These are phyloP conservation scores for Lutjanus argentimaculatus DNA, from an alignment of 2,797 vertebrate species.

Conservation along the genomic window DNA sequence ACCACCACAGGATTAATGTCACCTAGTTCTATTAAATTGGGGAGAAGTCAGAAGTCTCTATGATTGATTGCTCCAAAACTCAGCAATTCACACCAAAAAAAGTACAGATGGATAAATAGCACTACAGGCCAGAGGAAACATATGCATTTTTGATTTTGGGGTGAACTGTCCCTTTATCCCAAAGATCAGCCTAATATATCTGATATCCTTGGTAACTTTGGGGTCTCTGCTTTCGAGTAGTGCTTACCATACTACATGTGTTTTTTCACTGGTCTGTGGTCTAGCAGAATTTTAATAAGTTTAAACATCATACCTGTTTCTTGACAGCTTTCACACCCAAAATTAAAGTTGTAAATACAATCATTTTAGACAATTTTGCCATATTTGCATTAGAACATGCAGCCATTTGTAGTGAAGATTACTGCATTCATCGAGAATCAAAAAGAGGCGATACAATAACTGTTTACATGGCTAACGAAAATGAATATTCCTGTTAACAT, in stretches of 20 bases:
- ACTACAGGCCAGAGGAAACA: too few relatives aligned
- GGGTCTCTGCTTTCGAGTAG: not conserved
- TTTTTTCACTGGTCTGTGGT: not conserved
- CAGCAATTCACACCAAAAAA: too few relatives aligned
- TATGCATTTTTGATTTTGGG: too few relatives aligned
- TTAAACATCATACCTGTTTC: not conserved
- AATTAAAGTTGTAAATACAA: not conserved
- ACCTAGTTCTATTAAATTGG: too few relatives aligned
- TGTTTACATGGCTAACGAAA: too few relatives aligned
- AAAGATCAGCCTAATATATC: not conserved
- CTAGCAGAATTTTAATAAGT: not conserved
- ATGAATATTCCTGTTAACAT: too few relatives aligned
- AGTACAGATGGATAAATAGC: too few relatives aligned
- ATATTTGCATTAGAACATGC: not conserved
- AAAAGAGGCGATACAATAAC: too few relatives aligned
- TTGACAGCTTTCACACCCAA: not conserved
- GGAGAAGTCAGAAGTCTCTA: too few relatives aligned
- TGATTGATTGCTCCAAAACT: too few relatives aligned
- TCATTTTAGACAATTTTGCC: not conserved
- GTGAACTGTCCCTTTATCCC: too few relatives aligned
- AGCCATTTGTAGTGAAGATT: not conserved
- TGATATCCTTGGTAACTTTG: not conserved
- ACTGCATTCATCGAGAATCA: not conserved
- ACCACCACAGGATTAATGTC: too few relatives aligned
- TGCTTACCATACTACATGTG: not conserved